Evolutionary conservation across 2,797 vertebrate genomes (phyloP).

Genomic region (Epinephelus malabaricus): DNA sequence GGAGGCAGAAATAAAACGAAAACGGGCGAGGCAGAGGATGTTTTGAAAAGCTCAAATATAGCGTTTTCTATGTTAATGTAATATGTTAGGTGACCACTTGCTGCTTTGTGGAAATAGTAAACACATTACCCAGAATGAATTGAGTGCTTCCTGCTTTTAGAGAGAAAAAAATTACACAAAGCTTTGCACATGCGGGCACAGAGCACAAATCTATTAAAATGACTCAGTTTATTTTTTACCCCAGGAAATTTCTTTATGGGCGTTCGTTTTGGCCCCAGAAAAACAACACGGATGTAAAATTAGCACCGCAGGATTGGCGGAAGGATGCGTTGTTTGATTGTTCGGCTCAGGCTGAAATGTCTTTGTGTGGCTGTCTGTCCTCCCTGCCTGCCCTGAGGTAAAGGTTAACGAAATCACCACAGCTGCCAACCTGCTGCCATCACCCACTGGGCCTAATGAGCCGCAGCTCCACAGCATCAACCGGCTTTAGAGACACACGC

Average conservation of each 20-base stretch:
- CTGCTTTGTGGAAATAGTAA: slow-evolving; percentile 28
- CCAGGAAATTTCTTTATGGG: slow-evolving; percentile 46
- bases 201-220: slow-evolving; percentile 20
- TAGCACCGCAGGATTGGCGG: slow-evolving; percentile 4
- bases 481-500: slow-evolving; percentile 40
- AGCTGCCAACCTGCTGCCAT: slow-evolving; percentile 79
- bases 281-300: slow-evolving; percentile 25
- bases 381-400: slow-evolving; percentile 67
- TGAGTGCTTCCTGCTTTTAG: slow-evolving; percentile 26
- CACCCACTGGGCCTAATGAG: slow-evolving; percentile 80
- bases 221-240: slow-evolving; percentile 6
- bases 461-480: slow-evolving; percentile 61
- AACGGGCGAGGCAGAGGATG: not conserved
- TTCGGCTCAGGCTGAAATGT: slow-evolving; percentile 48
- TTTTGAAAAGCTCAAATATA: slow-evolving; percentile 3
- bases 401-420: slow-evolving; percentile 84
- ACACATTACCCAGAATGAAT: slow-evolving; percentile 29
- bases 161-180: slow-evolving; percentile 21
- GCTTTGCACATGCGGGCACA: not conserved
- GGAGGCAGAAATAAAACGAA: not conserved
- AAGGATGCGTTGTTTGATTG: slow-evolving; percentile 49
- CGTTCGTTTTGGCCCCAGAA: slow-evolving; percentile 12
- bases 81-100: not conserved
- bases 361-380: slow-evolving; percentile 50
- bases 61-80: not conserved